Evolutionary conservation across 92 coral and sea anemone species (phyloP).

Genomic region (Actinernus sp.): DNA sequence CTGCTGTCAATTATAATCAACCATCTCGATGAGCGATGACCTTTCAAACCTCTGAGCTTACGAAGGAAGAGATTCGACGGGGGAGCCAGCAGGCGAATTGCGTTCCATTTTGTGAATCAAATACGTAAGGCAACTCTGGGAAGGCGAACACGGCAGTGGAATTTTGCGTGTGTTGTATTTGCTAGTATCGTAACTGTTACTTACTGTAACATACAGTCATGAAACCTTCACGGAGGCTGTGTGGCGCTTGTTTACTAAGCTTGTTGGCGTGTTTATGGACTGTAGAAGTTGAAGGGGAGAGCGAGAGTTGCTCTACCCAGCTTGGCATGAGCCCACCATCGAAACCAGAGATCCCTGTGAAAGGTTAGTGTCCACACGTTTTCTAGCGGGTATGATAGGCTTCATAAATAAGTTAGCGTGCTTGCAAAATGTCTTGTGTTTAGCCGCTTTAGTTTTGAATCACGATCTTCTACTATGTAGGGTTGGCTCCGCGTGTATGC

Average conservation of each 20-base stretch:
- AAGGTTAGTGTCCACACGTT: conserved; percentile 37
- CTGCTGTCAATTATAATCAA: conserved; percentile 1
- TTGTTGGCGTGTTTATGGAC: conserved; percentile 31
- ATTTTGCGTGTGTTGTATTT: not conserved
- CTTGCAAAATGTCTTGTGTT: not conserved
- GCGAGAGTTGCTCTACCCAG: conserved; percentile 61
- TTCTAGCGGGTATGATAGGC: not conserved
- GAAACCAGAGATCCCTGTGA: conserved; percentile 36
- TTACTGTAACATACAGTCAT: not conserved
- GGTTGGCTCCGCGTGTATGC: conserved; percentile 79
- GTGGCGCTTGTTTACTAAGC: not conserved
- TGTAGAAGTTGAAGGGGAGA: conserved; percentile 6
- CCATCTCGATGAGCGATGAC: conserved; percentile 1
- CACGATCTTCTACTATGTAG: conserved; percentile 42
- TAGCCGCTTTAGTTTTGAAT: conserved; percentile 9
- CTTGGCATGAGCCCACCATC: conserved; percentile 52
- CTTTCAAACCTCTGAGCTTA: not conserved
- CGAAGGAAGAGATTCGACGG: not conserved
- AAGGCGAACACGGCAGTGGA: not conserved
- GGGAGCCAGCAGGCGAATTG: not conserved
- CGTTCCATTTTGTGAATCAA: not conserved
- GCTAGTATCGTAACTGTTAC: not conserved
- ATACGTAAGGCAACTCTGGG: too few relatives aligned
- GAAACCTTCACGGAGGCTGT: not conserved
- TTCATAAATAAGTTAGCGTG: conserved; percentile 14